These are phyloP conservation scores for Speoplatyrhinus poulsoni DNA, from an alignment of 2,113 vertebrate species.

Conservation along the genomic window DNA sequence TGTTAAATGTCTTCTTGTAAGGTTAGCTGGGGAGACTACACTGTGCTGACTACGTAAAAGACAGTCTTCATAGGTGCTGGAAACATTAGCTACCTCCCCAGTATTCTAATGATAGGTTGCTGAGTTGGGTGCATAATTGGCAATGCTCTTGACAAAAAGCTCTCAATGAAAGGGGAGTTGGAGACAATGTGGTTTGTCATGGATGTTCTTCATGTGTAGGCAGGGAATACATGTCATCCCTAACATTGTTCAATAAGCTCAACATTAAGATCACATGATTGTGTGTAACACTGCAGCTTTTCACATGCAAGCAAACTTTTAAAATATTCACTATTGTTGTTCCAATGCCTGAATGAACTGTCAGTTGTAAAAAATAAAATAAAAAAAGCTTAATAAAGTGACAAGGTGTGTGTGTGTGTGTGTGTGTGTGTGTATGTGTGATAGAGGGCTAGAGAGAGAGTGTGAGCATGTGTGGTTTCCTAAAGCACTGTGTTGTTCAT, in stretches of 20 bases:
- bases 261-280: slow-evolving; percentile 11
- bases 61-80: slow-evolving; percentile 44
- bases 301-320: neutral
- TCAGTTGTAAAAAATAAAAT: slow-evolving; percentile 2
- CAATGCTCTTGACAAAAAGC: neutral
- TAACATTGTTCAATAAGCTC: neutral
- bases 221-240: slow-evolving; percentile 16
- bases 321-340: neutral
- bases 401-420: neutral
- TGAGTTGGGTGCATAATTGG: slow-evolving; percentile 34
- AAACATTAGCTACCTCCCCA: slow-evolving; percentile 52
- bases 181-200: slow-evolving; percentile 37
- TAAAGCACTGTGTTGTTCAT: neutral
- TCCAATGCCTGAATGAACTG: neutral
- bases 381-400: neutral
- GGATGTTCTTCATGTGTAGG: neutral
- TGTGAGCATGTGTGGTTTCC: neutral
- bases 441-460: neutral
- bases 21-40: slow-evolving; percentile 33
- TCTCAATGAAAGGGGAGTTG: neutral
- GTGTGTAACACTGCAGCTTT: neutral
- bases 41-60: slow-evolving; percentile 32
- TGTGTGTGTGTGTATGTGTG: neutral
- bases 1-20: slow-evolving; percentile 46
- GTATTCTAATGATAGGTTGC: slow-evolving; percentile 55